Percentiles rank a stretch among this genome's conserved stretches.
Evolutionary conservation across 2,888 invertebrate genomes (phyloP).

Genomic region (Spisula subtruncata): DNA sequence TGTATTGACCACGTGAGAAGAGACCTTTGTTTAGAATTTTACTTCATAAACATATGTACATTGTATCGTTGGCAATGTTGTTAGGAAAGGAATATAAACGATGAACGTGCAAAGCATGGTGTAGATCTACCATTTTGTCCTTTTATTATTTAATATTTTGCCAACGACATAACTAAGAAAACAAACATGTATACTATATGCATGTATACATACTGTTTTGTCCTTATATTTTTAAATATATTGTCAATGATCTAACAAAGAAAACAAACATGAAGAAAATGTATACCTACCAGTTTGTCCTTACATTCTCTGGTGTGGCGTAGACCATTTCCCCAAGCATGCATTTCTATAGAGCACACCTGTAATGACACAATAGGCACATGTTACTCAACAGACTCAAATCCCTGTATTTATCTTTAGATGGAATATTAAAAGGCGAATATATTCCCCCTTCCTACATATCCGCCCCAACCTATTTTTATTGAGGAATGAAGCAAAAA

Average conservation of each 20-base stretch:
- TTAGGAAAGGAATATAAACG: too few species aligned
- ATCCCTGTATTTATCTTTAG: background rate
- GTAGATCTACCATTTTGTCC: too few species aligned
- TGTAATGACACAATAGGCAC: background rate
- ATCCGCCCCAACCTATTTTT: too few species aligned
- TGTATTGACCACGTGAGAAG: background rate
- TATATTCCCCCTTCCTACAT: background rate
- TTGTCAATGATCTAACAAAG: too few species aligned
- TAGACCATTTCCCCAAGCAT: background rate
- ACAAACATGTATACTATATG: too few species aligned
- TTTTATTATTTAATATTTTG: too few species aligned
- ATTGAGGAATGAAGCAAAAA: too few species aligned
- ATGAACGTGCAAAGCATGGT: too few species aligned
- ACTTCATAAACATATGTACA: background rate
- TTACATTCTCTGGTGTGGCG: background rate
- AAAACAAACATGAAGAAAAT: background rate
- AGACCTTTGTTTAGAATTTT: background rate
- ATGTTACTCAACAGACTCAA: background rate
- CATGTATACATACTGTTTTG: too few species aligned
- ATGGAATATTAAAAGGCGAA: background rate
- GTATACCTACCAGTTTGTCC: background rate
- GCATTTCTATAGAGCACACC: background rate
- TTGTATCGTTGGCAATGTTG: too few species aligned
- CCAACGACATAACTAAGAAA: too few species aligned
- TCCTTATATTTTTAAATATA: too few species aligned